A percentile compares a stretch with the other conserved stretches of the same genome.
Conservation (phyloP, 2,113 vertebrate species). For the Melanerpes aurifrons region DNA sequence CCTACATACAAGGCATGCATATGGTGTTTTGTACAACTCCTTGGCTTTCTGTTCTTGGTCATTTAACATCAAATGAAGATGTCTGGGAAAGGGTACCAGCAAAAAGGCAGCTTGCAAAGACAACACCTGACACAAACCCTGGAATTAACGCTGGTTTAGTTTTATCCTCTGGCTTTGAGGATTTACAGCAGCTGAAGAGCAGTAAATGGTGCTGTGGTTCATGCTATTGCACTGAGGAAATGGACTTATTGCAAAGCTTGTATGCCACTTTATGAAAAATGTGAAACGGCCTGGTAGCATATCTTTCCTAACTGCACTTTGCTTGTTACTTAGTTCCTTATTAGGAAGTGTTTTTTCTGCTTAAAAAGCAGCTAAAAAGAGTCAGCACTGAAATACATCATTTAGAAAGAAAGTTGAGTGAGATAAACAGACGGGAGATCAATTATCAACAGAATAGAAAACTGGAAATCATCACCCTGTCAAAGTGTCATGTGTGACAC, state of each 20-base stretch:
- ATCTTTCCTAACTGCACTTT: background rate
- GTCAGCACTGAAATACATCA: background rate
- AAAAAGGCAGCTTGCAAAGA: background rate
- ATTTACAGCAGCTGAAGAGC: background rate
- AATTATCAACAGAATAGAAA: background rate
- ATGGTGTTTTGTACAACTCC: background rate
- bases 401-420: background rate
- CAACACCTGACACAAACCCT: fast-evolving
- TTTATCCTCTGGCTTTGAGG: background rate
- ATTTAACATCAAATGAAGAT: background rate
- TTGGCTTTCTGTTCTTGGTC: background rate
- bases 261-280: background rate
- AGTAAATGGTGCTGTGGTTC: background rate
- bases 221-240: background rate
- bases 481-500: fast-evolving
- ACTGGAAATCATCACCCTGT: background rate
- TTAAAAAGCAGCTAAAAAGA: background rate
- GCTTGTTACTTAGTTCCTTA: background rate
- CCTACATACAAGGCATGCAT: fast-evolving
- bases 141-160: background rate
- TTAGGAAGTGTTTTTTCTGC: background rate
- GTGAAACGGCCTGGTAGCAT: background rate
- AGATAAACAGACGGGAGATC: background rate
- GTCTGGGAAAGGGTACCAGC: background rate
- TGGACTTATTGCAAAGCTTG: background rate